Conservation (phyloP, 1,140 invertebrate species). For the Oryzaephilus surinamensis region DNA sequence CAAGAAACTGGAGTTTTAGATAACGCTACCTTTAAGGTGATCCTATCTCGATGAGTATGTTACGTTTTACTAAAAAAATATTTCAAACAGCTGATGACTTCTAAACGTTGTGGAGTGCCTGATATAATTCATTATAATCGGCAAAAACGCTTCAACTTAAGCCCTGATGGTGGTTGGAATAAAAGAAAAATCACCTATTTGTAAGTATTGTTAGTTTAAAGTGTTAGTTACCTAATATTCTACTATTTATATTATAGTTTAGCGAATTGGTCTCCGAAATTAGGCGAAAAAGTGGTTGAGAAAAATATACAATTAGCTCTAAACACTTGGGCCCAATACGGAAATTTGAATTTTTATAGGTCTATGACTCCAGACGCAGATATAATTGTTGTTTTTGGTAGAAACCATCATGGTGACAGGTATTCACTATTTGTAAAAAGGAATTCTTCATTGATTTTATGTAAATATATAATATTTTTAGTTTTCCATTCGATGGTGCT, state of each 20-base stretch:
- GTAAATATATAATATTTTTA: too few relatives aligned
- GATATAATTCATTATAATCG: conserved; percentile 40
- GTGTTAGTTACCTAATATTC: not conserved
- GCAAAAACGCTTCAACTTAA: conserved; percentile 46
- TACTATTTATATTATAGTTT: conserved; percentile 41
- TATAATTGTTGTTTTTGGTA: conserved; percentile 53
- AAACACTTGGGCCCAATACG: conserved; percentile 51
- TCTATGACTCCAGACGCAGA: conserved; percentile 41
- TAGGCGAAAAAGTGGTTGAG: conserved; percentile 42
- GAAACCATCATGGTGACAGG: conserved; percentile 53
- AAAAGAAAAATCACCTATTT: conserved; percentile 49
- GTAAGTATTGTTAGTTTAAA: conserved; percentile 34
- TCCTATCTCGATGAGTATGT: conserved; percentile 7
- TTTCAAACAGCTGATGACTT: conserved; percentile 44
- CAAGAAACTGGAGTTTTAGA: conserved; percentile 51
- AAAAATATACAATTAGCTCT: conserved; percentile 46
- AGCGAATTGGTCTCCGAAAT: conserved; percentile 50
- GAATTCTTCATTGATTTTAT: too few relatives aligned
- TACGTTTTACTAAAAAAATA: conserved; percentile 1
- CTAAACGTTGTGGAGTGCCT: conserved; percentile 53
- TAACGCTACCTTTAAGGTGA: conserved; percentile 45
- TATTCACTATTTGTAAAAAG: too few relatives aligned
- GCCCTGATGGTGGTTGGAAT: conserved; percentile 44
- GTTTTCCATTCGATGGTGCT: conserved; percentile 59
- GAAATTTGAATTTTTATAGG: conserved; percentile 44